phyloP scores from a whole-genome alignment of 2,113 vertebrate species.

The Saguinus midas region DNA sequence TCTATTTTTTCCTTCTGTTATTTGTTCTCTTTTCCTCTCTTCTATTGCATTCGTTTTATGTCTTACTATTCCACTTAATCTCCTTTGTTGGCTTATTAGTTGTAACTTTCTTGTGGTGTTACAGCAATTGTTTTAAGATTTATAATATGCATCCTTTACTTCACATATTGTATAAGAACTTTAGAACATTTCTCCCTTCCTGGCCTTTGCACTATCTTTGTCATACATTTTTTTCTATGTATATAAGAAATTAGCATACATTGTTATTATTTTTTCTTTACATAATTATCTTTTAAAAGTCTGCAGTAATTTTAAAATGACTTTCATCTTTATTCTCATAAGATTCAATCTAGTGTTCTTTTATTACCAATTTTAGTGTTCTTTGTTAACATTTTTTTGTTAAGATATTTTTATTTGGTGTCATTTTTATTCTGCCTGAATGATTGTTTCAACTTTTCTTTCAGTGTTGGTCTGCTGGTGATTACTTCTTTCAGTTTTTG shows the following conservation, averaged over 20 bases:
- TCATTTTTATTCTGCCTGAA: background rate
- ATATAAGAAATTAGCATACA: background rate
- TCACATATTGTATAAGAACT: background rate
- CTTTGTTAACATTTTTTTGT: background rate
- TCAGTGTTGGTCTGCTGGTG: background rate
- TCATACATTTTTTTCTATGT: background rate
- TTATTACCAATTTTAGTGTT: background rate
- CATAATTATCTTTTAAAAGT: background rate
- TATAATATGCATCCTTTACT: background rate
- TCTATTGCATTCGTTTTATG: background rate
- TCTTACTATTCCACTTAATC: background rate
- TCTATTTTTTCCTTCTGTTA: background rate
- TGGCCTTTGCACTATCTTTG: background rate
- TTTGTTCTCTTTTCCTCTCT: background rate
- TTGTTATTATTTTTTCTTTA: conserved; percentile 8
- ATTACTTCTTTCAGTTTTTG: background rate
- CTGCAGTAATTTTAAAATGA: background rate
- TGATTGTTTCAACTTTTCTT: background rate
- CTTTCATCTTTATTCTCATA: background rate
- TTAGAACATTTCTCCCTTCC: background rate
- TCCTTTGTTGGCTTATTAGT: background rate
- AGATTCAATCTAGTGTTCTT: background rate
- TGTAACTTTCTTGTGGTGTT: background rate
- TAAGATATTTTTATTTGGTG: background rate
- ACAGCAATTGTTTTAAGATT: background rate